Conservation (phyloP, 2,113 vertebrate species). For the Motacilla tschutschensis region DNA sequence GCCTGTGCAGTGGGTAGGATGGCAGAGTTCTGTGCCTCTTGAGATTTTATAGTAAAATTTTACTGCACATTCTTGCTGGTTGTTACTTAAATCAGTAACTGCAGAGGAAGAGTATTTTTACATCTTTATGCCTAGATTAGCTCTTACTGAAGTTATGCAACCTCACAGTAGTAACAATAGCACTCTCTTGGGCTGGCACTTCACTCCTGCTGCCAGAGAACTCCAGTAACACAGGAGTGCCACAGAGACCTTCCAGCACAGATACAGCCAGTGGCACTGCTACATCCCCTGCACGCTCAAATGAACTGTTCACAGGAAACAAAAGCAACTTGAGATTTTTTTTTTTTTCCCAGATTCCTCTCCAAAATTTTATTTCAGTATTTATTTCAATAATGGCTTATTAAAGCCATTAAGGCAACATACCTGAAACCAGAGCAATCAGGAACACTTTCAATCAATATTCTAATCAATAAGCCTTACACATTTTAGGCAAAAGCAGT, state of each 20-base stretch:
- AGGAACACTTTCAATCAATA: neutral
- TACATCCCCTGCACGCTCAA: fast-evolving
- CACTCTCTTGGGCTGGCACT: neutral
- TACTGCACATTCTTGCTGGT: neutral
- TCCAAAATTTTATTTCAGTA: neutral
- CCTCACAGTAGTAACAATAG: neutral
- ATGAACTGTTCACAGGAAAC: neutral
- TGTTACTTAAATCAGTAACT: neutral
- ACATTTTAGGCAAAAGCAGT: neutral
- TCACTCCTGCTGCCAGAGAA: neutral
- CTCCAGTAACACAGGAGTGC: neutral
- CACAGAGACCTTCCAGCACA: neutral
- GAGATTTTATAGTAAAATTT: neutral
- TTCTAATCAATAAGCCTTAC: neutral
- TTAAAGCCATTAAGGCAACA: neutral
- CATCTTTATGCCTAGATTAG: neutral
- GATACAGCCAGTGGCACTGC: neutral
- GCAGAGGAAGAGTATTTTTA: neutral
- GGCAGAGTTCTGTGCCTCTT: neutral
- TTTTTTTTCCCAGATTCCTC: neutral
- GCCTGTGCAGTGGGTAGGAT: neutral
- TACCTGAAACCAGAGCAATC: neutral
- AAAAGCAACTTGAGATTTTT: neutral
- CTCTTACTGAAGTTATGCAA: neutral
- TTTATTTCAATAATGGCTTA: no score